Evolutionary conservation across 2,888 invertebrate genomes (phyloP), one percentile per base, ranked within the genome.

Genomic region (Lepidonotus clava): DNA sequence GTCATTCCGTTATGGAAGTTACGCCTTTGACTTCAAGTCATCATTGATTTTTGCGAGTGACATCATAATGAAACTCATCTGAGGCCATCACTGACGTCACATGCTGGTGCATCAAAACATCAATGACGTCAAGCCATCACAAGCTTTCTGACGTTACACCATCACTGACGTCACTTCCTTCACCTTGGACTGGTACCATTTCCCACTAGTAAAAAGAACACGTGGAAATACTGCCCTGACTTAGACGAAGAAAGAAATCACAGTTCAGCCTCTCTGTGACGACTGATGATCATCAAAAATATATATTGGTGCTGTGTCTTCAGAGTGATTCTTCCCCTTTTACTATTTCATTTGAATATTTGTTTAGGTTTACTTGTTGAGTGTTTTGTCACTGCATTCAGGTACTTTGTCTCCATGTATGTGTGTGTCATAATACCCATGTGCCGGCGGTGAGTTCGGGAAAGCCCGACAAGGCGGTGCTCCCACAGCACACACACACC

Each of bases 231-330:
- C 56, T 56, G 56, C 56, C 56, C 56, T 56, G 56, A 56, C 56
- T 56, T 56, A 56, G 56, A 18, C 46, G 18, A 46, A 46, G 46
- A 46, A 46, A 56, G 18, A 56, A 56, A 56, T 56, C 56, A 56
- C 56, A 56, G n/a, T 56, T 56, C 56, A 36, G 71, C 38, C 46
- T 8, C n/a, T 8, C 71, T 71, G 71, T 71, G 71, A 71, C n/a
- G n/a, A n/a, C 71, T 34, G 71, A 71, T 38, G 71, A 34, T 71
- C 71, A 71, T 71, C 71, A 71, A 71, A 71, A 71, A 71, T 71
- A 71, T 71, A 71, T 71, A 34, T 71, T 34, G 71, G 71, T 71
- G 38, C 71, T 71, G 71, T 71, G 34, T 38, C 71, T 38, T 71
- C 71, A 36, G 71, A 71, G 71, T 71, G 36, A 11, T 11, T 6